A percentile compares a stretch with the other conserved stretches of the same genome.
phyloP scores from a whole-genome alignment of 2,797 vertebrate genomes.

The Urosaurus nigricauda region DNA sequence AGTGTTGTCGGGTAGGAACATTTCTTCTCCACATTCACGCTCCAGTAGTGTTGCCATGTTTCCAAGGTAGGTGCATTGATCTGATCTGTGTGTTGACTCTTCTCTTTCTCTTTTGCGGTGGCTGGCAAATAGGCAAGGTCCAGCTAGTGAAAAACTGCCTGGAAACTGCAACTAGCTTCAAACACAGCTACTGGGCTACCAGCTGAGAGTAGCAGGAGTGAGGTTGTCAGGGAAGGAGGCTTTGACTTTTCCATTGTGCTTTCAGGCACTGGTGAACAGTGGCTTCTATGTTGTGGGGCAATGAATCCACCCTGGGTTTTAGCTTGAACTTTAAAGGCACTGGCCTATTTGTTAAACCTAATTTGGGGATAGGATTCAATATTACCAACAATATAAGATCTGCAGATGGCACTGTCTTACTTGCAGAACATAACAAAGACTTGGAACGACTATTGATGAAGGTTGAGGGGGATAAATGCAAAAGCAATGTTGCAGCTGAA shows the following conservation, averaged over 20 bases:
- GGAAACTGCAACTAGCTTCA: not conserved
- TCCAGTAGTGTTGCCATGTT: constrained; percentile 69
- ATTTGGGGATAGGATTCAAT: too few species aligned
- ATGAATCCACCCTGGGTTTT: too few species aligned
- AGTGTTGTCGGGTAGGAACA: constrained; percentile 73
- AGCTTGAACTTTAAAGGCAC: too few species aligned
- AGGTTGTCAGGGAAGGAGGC: not conserved
- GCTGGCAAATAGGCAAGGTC: not conserved
- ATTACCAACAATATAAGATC: too few species aligned
- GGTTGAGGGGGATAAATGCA: too few species aligned
- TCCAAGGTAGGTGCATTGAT: constrained; percentile 72
- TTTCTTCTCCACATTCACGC: constrained; percentile 50
- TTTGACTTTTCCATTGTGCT: not conserved
- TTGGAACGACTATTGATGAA: too few species aligned
- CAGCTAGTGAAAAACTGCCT: not conserved
- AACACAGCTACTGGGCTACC: not conserved
- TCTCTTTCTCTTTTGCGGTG: not conserved
- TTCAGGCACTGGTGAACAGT: too few species aligned
- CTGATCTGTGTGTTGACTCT: not conserved
- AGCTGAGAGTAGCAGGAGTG: not conserved
- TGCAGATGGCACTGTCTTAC: too few species aligned
- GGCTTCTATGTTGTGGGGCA: too few species aligned
- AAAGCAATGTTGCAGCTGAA: too few species aligned
- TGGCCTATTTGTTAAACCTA: too few species aligned
- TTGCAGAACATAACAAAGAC: too few species aligned